Conservation (phyloP, 2,888 invertebrate genomes). For the Ichneumoninae sp. region DNA sequence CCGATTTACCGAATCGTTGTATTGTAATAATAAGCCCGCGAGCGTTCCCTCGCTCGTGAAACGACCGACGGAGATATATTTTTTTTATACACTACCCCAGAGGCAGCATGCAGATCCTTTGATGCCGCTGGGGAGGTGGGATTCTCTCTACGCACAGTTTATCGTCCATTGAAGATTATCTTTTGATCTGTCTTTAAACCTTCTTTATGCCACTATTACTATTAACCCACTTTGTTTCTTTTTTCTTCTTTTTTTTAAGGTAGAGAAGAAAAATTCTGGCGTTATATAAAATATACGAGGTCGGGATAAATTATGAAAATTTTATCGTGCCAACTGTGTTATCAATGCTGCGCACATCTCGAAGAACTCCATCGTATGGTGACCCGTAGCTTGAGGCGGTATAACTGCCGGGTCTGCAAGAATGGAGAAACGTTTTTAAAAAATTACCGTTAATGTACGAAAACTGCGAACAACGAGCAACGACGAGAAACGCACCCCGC, state of each 20-base stretch:
- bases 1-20: conserved; percentile 11
- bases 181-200: conserved; percentile 22
- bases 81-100: conserved; percentile 34
- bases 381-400: conserved; percentile 86
- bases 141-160: neutral
- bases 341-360: conserved; percentile 99
- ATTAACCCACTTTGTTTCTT: neutral
- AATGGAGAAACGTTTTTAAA: neutral
- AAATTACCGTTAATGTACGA: neutral
- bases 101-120: conserved; percentile 1
- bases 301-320: conserved; percentile 15
- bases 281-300: conserved; percentile 37
- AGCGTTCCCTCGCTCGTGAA: neutral
- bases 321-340: conserved; percentile 97
- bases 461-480: neutral
- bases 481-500: conserved; percentile 75
- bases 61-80: conserved; percentile 31
- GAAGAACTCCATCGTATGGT: conserved; percentile 99
- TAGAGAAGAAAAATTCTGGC: conserved; percentile 32
- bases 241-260: conserved; percentile 16
- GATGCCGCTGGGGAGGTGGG: neutral
- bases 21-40: conserved; percentile 25
- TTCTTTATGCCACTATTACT: conserved; percentile 30
- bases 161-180: conserved; percentile 36
- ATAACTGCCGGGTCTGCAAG: conserved; percentile 77